Conservation (phyloP, 92 coral and sea anemone species). For the Bergia sp. region DNA sequence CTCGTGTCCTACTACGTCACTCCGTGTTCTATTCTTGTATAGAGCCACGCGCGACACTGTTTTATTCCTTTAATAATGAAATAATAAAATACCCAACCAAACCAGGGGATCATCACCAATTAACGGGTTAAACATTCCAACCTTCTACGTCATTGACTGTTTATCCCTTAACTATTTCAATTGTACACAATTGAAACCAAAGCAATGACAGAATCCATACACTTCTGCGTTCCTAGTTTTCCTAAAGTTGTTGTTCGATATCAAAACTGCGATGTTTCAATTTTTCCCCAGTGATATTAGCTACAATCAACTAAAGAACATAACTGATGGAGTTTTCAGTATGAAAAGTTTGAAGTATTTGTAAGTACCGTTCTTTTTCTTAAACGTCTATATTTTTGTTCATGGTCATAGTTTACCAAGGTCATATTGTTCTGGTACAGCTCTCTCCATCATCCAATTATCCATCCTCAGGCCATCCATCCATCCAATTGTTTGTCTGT, state of each 20-base stretch:
- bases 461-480: background rate
- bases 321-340: slow-evolving; percentile 62
- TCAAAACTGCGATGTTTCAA: background rate
- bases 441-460: background rate
- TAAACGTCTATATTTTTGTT: background rate
- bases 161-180: too few relatives aligned
- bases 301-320: slow-evolving; percentile 56
- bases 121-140: too few relatives aligned
- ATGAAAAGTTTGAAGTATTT: slow-evolving; percentile 47
- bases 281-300: slow-evolving; percentile 55
- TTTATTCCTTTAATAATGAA: too few relatives aligned
- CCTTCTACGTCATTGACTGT: too few relatives aligned
- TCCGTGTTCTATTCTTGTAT: too few relatives aligned
- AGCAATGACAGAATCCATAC: background rate
- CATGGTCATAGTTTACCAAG: background rate
- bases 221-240: background rate
- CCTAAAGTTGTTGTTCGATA: background rate
- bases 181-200: too few relatives aligned
- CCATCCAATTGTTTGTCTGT: background rate
- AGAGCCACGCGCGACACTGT: too few relatives aligned
- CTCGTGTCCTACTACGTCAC: too few relatives aligned
- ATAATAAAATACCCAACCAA: too few relatives aligned
- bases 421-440: background rate
- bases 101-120: too few relatives aligned
- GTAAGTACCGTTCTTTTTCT: slow-evolving; percentile 47